Evolutionary conservation across 2,113 vertebrate species (phyloP).

Genomic region (Conger conger): DNA sequence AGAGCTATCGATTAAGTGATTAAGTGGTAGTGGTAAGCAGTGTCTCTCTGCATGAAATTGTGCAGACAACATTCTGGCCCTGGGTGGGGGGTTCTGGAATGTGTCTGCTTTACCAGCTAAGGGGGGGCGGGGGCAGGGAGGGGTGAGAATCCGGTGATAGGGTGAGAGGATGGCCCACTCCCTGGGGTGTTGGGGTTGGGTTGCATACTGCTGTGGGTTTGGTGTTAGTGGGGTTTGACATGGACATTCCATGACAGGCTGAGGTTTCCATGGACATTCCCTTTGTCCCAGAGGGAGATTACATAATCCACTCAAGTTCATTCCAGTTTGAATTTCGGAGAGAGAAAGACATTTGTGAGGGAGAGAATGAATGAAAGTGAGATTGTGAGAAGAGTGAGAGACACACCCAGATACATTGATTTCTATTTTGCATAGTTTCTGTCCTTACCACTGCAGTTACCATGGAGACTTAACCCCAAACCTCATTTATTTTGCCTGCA

Average conservation of each 20-base stretch:
- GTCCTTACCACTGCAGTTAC: background rate
- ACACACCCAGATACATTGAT: background rate
- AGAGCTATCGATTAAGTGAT: no score
- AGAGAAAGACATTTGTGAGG: background rate
- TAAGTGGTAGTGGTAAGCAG: background rate
- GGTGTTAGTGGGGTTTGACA: background rate
- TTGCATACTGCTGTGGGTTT: background rate
- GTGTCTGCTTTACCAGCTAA: background rate
- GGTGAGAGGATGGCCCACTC: background rate
- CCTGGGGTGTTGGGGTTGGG: background rate
- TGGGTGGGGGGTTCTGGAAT: conserved; percentile 14
- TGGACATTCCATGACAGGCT: background rate
- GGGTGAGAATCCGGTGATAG: background rate
- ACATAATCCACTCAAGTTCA: background rate
- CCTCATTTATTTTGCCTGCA: background rate
- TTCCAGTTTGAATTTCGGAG: background rate
- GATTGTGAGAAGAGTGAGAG: background rate
- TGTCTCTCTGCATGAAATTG: background rate
- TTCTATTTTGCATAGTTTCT: background rate
- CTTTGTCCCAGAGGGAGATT: background rate
- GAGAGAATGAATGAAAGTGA: background rate
- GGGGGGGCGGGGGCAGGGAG: background rate
- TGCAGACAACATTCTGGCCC: background rate
- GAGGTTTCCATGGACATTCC: background rate
- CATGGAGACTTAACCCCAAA: background rate